Percentiles rank a stretch among this genome's conserved stretches.
Evolutionary conservation across 2,113 vertebrate genomes (phyloP).

Genomic region (Artemisiospiza belli): DNA sequence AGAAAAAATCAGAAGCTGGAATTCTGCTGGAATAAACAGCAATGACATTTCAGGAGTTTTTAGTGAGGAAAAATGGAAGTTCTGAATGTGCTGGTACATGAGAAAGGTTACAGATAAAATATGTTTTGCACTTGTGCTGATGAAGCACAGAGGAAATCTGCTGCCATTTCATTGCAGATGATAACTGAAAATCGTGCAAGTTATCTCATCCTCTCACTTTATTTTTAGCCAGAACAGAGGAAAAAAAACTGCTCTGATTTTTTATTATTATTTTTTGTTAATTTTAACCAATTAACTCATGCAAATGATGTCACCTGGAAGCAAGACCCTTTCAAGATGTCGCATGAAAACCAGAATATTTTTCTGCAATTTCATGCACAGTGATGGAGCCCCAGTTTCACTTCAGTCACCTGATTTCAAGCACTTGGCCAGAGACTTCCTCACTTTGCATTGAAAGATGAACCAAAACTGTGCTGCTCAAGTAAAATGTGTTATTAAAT

Average conservation of each 20-base stretch:
- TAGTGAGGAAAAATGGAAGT: neutral
- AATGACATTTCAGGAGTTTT: neutral
- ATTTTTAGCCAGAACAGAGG: neutral
- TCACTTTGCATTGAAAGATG: neutral
- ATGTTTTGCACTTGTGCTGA: neutral
- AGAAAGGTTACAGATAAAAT: neutral
- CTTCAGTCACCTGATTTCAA: neutral
- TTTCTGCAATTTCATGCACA: neutral
- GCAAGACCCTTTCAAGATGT: neutral
- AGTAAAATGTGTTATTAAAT: accelerated
- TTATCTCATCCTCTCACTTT: neutral
- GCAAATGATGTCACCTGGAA: neutral
- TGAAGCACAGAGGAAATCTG: neutral
- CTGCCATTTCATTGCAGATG: neutral
- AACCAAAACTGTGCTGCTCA: neutral
- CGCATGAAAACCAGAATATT: neutral
- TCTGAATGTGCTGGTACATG: neutral
- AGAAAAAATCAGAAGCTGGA: neutral
- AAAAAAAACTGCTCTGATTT: neutral
- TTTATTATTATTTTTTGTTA: neutral
- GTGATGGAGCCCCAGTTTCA: neutral
- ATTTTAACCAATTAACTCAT: neutral
- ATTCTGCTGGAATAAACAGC: neutral
- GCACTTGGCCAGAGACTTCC: neutral
- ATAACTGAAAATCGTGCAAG: neutral